Base-by-base conservation (phyloP, 1,140 invertebrate genomes). In the Belonocnema kinseyi region DNA sequence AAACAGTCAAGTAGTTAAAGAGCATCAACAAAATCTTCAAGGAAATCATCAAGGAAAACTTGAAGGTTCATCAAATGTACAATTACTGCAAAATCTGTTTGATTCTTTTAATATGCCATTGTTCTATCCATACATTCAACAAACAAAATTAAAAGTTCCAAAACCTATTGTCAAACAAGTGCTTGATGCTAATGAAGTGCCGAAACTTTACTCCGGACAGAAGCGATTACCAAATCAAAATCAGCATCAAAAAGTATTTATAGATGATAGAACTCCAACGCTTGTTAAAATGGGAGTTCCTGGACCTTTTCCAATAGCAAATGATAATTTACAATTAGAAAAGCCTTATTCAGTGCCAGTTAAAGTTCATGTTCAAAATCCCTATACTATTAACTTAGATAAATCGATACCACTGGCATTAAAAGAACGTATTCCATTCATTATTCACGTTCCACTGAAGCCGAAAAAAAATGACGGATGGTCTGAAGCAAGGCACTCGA, bases 321-420 rank as follows among this genome's bases (percentile, higher is more conserved):
- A 66, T 46, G 10, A 40, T 5, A 40, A n/a, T 7, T 16, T 26
- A 40, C 61, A 16, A 19, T 56, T 56, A 46, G 40, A 46, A 11
- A 46, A 46, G 40, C 40, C 40, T 46, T 11, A 46, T 46, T 1
- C 40, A 46, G 40, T 46, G 40, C 40, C 40, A 46, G 10, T 46
- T 46, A 10, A 46, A 46, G 13, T 46, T 66, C 4, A 40, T 26
- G 21, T n/a, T 10, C n/a, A 16, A 8, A 40, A 33, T 16, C 61
- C 61, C 26, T 66, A 40, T 16, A 26, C 61, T n/a, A 66, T 66
- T 40, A 33, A 16, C 10, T 33, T 66, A 14, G 61, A 66, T 40
- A 66, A 66, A 66, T 66, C 61, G 33, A 40, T 66, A n/a, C 26
- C 61, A 40, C 33, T 40, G 8, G 61, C 61, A n/a, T 10, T 66